A percentile compares a stretch with the other conserved stretches of the same genome.
phyloP scores from a whole-genome alignment of 23 tunicate species.

The Diplosoma virens region DNA sequence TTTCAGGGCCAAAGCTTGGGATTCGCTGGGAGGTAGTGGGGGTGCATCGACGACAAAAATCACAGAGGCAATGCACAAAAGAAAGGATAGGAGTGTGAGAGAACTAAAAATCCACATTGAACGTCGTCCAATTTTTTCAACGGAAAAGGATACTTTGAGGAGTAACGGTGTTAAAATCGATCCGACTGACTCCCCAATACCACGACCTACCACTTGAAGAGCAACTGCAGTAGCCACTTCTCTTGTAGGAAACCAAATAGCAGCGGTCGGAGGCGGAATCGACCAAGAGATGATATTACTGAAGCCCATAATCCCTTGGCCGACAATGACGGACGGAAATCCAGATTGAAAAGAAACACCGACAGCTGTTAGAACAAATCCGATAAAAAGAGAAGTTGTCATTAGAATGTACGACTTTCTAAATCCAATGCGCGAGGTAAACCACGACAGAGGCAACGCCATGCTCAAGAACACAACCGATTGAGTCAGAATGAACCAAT shows the following conservation, averaged over 20 bases:
- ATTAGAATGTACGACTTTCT: constrained; percentile 42
- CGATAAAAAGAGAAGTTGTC: constrained; percentile 27
- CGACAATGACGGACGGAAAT: constrained; percentile 34
- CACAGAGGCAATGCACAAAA: neutral
- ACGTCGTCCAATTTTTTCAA: constrained; percentile 20
- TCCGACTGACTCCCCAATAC: constrained; percentile 69
- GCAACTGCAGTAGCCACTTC: constrained; percentile 80
- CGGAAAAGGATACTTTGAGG: constrained; percentile 7
- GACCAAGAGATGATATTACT: constrained; percentile 61
- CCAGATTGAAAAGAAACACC: constrained; percentile 49
- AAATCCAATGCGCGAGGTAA: constrained; percentile 54
- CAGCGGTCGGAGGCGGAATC: constrained; percentile 59
- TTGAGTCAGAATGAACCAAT: constrained; percentile 62
- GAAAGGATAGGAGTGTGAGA: constrained; percentile 2
- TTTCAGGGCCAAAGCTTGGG: constrained; percentile 29
- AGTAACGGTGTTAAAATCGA: constrained; percentile 40
- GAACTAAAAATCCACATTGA: constrained; percentile 39
- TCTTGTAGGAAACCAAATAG: constrained; percentile 58
- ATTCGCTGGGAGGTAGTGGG: constrained; percentile 61
- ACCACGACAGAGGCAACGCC: constrained; percentile 54
- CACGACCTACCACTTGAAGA: constrained; percentile 61
- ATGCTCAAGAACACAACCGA: constrained; percentile 49
- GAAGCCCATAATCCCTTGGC: constrained; percentile 59
- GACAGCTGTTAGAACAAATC: constrained; percentile 40
- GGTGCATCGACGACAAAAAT: constrained; percentile 41